These are phyloP conservation scores for Leptobrachium ailaonicum DNA, from an alignment of 2,113 vertebrate genomes.

Conservation along the genomic window DNA sequence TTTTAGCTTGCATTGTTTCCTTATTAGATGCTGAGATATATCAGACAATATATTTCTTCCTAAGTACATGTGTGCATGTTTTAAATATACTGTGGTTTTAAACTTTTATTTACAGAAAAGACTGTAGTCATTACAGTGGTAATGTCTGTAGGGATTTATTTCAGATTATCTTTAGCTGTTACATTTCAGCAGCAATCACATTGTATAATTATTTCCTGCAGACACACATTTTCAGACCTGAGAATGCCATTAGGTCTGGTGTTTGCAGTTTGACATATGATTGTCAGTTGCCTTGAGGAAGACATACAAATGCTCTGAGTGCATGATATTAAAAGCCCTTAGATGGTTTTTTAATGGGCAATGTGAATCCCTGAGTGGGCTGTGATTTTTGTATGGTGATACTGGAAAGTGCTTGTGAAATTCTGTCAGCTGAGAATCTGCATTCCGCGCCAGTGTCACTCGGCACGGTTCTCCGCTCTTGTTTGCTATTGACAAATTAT, in stretches of 20 bases:
- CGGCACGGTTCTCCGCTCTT: slow-evolving; percentile 3
- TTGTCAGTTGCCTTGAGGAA: slow-evolving; percentile 47
- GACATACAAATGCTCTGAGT: slow-evolving; percentile 14
- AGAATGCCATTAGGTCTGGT: slow-evolving; percentile 36
- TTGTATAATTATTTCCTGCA: slow-evolving; percentile 4
- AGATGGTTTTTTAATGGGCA: slow-evolving; percentile 54
- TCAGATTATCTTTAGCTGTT: slow-evolving; percentile 1
- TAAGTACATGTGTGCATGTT: too few relatives aligned
- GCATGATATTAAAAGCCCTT: slow-evolving; percentile 40
- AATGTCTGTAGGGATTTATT: slow-evolving; percentile 2
- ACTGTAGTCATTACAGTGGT: neutral
- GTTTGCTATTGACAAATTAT: slow-evolving; percentile 8
- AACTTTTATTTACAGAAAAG: neutral
- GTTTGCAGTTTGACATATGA: slow-evolving; percentile 20
- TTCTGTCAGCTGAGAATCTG: neutral
- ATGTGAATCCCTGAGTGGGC: slow-evolving; percentile 10
- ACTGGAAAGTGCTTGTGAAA: slow-evolving; percentile 53
- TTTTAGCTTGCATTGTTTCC: too few relatives aligned
- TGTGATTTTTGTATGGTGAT: slow-evolving; percentile 47
- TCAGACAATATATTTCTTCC: too few relatives aligned
- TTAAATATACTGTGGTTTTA: neutral
- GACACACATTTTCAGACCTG: slow-evolving; percentile 7
- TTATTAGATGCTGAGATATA: neutral
- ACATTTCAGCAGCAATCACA: slow-evolving; percentile 15
- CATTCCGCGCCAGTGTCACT: neutral